Evolutionary conservation across 2,797 vertebrate genomes (phyloP).

Genomic region (Neopelma chrysocephalum): DNA sequence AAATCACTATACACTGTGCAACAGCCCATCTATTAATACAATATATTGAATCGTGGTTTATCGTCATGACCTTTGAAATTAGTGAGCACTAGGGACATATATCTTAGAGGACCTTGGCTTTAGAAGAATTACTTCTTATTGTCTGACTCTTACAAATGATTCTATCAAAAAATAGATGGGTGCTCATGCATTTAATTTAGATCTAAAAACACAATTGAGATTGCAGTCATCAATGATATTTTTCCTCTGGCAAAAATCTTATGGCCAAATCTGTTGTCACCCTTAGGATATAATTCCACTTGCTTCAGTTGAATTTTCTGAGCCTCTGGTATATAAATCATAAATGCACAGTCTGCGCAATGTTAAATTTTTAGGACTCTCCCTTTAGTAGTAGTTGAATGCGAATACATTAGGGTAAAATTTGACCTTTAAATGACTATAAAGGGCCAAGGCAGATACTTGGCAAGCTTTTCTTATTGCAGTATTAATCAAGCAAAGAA

Average conservation of each 20-base stretch:
- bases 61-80: neutral
- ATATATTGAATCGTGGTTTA: neutral
- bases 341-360: constrained; percentile 14
- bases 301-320: neutral
- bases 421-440: constrained; percentile 35
- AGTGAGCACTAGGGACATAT: neutral
- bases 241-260: neutral
- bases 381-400: neutral
- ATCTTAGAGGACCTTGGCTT: neutral
- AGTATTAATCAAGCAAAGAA: constrained; percentile 71
- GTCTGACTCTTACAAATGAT: neutral
- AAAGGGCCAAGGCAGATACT: constrained; percentile 46
- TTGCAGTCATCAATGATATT: neutral
- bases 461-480: constrained; percentile 56
- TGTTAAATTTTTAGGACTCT: constrained; percentile 44
- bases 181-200: neutral
- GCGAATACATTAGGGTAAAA: constrained; percentile 7
- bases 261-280: neutral
- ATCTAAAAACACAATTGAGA: neutral
- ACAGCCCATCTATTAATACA: neutral
- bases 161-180: neutral
- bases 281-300: neutral
- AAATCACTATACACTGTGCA: neutral
- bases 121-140: neutral
- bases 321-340: constrained; percentile 25